A percentile compares a stretch with the other conserved stretches of the same genome.
These are phyloP conservation scores for Phenganax marumi DNA, from an alignment of 92 coral and sea anemone species.

Conservation along the genomic window DNA sequence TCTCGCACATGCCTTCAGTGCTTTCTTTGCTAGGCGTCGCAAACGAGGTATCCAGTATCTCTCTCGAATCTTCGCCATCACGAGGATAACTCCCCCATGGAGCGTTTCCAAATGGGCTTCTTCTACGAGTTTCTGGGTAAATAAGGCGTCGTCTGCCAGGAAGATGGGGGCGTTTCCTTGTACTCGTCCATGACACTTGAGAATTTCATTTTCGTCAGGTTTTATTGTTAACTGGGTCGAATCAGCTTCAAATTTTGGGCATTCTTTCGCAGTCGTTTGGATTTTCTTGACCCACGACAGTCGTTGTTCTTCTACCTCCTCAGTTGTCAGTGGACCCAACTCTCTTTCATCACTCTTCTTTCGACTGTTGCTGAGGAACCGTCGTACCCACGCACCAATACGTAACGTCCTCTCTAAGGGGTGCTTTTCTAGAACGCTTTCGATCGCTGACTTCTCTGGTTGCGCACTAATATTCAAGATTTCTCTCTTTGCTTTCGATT, in stretches of 20 bases:
- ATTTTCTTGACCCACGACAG: background rate
- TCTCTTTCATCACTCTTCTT: background rate
- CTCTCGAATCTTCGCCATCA: slow-evolving; percentile 6
- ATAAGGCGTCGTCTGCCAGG: background rate
- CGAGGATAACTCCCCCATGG: slow-evolving; percentile 5
- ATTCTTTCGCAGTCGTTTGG: background rate
- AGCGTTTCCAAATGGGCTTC: background rate
- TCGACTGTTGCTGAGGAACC: slow-evolving; percentile 3
- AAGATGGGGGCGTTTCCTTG: background rate
- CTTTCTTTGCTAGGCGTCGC: background rate
- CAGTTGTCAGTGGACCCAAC: background rate
- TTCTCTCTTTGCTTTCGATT: slow-evolving; percentile 19
- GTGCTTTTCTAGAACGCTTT: background rate
- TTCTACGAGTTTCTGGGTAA: background rate
- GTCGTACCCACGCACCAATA: slow-evolving; percentile 2
- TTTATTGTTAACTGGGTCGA: background rate
- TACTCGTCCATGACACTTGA: background rate
- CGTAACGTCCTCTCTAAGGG: background rate
- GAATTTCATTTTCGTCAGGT: background rate
- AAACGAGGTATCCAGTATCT: background rate
- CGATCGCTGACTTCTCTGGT: background rate
- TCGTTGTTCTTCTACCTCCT: background rate
- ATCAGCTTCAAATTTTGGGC: background rate
- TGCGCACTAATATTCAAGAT: background rate
- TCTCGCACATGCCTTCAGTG: background rate